A percentile compares a stretch with the other conserved stretches of the same genome.
Conservation (phyloP, 2,113 vertebrate species). For the Dascyllus trimaculatus region DNA sequence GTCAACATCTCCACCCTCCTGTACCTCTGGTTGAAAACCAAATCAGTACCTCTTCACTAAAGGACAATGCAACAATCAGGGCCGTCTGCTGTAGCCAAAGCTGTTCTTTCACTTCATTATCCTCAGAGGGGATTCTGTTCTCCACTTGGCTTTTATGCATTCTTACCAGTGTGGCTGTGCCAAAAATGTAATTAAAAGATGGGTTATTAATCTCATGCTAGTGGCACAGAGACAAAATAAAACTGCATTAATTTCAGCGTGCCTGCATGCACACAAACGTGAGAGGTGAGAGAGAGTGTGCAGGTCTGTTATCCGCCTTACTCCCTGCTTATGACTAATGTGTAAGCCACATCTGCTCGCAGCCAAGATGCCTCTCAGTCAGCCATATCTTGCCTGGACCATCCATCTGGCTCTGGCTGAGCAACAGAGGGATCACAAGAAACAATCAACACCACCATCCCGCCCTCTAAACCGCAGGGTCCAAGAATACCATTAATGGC, state of each 20-base stretch:
- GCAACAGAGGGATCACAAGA: conserved; percentile 38
- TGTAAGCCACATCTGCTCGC: conserved; percentile 70
- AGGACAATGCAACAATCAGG: conserved; percentile 61
- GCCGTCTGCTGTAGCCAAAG: conserved; percentile 47
- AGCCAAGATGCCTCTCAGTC: conserved; percentile 63
- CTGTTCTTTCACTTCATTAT: conserved; percentile 63
- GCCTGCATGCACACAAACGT: conserved; percentile 33
- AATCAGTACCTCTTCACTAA: conserved; percentile 55
- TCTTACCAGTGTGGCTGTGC: conserved; percentile 54
- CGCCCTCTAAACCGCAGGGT: conserved; percentile 43
- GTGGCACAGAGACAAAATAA: conserved; percentile 71
- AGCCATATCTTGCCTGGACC: conserved; percentile 38
- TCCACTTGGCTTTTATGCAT: conserved; percentile 51
- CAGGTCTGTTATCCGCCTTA: conserved; percentile 62
- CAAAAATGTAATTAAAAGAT: conserved; percentile 79
- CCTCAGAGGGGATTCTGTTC: conserved; percentile 58
- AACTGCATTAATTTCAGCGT: conserved; percentile 66
- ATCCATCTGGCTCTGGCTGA: conserved; percentile 60
- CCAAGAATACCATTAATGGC: conserved; percentile 39
- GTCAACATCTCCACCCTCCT: conserved; percentile 34
- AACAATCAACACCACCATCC: conserved; percentile 45
- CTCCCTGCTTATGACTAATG: conserved; percentile 70
- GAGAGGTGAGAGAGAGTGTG: conserved; percentile 44
- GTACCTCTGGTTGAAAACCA: conserved; percentile 51
- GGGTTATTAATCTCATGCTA: conserved; percentile 79